Evolutionary conservation across 2,113 vertebrate species (phyloP), one percentile per base, ranked within the genome.

Genomic region (Platichthys flesus): DNA sequence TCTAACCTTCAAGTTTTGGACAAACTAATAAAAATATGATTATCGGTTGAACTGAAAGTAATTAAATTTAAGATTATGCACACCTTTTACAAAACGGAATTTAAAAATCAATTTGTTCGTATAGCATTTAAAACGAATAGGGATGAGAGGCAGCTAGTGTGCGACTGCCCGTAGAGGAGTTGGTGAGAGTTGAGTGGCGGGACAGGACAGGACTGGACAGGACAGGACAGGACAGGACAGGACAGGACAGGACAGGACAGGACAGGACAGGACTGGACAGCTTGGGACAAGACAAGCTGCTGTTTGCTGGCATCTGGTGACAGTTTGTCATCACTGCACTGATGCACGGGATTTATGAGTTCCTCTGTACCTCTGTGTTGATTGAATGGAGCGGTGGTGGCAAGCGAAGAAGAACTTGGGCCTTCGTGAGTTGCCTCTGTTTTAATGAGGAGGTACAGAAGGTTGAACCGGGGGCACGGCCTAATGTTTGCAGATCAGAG

Each of bases 1-100:
- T 84, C 87, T 91, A 90, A 91, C 66, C 58, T 90, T 91, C 82
- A 91, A 89, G 71, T 87, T 82, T 91, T 73, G 82, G 83, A 83
- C 78, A 67, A 92, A 69, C 81, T 26, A 58, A 57, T 61, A 31
- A 69, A 82, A 65, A 77, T 60, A 71, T 45, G 52, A 88, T 82
- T 61, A 86, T 76, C 67, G 76, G 73, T 56, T 71, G 7, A 84
- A 81, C 6, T 74, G 62, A 87, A 90, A 80, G 59, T n/a, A 79
- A 85, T 24, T 49, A 80, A 35, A 67, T 65, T 83, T 75, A 89
- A 80, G 67, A 91, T 68, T 90, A 89, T 89, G 87, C 90, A 93
- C 88, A 88, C 70, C 85, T 89, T 91, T 84, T 69, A 81, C 40
- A 81, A 84, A 88, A 82, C 81, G 81, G 74, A 90, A 87, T 79